Evolutionary conservation across 2,797 vertebrate genomes (phyloP).

Genomic region (Phrynocephalus forsythii): DNA sequence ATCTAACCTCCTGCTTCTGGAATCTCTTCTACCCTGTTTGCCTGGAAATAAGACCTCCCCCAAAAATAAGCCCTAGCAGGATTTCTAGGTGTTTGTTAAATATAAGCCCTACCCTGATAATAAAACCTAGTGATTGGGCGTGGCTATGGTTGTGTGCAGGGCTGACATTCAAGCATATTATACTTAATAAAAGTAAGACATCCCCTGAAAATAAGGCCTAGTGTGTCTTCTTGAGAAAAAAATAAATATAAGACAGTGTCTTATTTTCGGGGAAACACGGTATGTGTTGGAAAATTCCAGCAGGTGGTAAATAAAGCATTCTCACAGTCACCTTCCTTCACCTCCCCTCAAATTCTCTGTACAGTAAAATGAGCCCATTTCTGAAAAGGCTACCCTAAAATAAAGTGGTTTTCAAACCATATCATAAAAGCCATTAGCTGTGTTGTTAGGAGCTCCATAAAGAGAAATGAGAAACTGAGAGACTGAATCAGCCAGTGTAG

Average conservation of each 20-base stretch:
- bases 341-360: neutral
- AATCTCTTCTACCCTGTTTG: neutral
- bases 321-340: neutral
- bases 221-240: no score
- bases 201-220: no score
- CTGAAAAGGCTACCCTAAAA: neutral
- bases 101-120: no score
- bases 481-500: constrained; percentile 11
- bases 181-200: no score
- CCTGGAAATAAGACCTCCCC: no score
- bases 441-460: constrained; percentile 16
- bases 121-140: no score
- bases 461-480: constrained; percentile 22
- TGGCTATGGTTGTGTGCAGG: no score
- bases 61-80: no score
- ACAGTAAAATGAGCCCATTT: neutral
- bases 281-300: neutral
- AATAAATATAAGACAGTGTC: no score
- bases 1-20: neutral
- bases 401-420: constrained; percentile 32
- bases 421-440: constrained; percentile 22
- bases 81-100: no score
- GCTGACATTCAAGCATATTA: no score
- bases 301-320: neutral
- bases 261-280: no score